Evolutionary conservation across 2,888 invertebrate species (phyloP).

Genomic region (Hedychridium roseum): DNA sequence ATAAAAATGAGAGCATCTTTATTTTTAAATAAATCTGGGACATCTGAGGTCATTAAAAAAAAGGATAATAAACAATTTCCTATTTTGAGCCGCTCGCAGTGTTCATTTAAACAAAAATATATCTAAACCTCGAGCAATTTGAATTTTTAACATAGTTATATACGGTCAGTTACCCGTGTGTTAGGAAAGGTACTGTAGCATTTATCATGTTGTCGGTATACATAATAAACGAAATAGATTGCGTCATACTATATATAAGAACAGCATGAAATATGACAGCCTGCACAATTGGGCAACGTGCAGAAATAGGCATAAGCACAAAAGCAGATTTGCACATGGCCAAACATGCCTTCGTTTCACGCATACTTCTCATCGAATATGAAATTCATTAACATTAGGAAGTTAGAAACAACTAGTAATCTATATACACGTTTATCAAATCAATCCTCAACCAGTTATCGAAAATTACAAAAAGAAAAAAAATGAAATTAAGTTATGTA

Average conservation of each 20-base stretch:
- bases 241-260: too few species aligned
- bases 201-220: too few species aligned
- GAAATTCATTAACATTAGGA: slow-evolving; percentile 51
- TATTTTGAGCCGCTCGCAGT: slow-evolving; percentile 32
- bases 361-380: slow-evolving; percentile 24
- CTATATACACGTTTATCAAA: slow-evolving; percentile 51
- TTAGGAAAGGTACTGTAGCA: too few species aligned
- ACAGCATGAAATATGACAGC: too few species aligned
- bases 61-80: slow-evolving; percentile 30
- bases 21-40: slow-evolving; percentile 18
- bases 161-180: too few species aligned
- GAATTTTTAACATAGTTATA: slow-evolving; percentile 30
- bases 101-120: slow-evolving; percentile 30
- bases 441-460: slow-evolving; percentile 56
- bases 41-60: slow-evolving; percentile 12
- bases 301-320: slow-evolving; percentile 11
- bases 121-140: slow-evolving; percentile 34
- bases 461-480: slow-evolving; percentile 52
- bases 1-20: slow-evolving; percentile 25
- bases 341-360: slow-evolving; percentile 17
- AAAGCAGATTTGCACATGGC: slow-evolving; percentile 5
- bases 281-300: too few species aligned
- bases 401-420: slow-evolving; percentile 53
- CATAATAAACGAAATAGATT: too few species aligned
- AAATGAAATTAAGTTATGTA: slow-evolving; percentile 51